phyloP scores from a whole-genome alignment of 2,888 invertebrate genomes.

The Leptopilina syphax region DNA sequence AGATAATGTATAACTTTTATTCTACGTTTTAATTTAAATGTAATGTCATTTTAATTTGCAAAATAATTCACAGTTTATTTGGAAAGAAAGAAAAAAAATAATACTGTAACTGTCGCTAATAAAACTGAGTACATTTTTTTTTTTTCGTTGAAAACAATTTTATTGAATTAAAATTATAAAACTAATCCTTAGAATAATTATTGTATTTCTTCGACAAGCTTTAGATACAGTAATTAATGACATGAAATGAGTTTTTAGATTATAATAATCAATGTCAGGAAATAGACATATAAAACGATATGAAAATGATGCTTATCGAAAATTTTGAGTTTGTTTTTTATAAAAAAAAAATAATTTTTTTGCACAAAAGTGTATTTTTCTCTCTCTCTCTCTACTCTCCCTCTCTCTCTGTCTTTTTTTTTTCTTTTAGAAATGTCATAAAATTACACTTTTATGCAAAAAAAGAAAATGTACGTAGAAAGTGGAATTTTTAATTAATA shows the following conservation, averaged over 20 bases:
- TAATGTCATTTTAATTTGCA: slow-evolving; percentile 15
- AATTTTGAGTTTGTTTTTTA: neutral
- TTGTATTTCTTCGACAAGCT: slow-evolving; percentile 68
- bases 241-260: slow-evolving; percentile 64
- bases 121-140: slow-evolving; percentile 45
- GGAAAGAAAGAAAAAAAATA: neutral
- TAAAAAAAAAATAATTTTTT: neutral
- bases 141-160: slow-evolving; percentile 73
- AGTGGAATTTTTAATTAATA: neutral
- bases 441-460: neutral
- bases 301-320: slow-evolving; percentile 28
- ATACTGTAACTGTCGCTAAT: slow-evolving; percentile 26
- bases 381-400: neutral
- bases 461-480: neutral
- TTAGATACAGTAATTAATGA: slow-evolving; percentile 68
- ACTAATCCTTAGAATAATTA: slow-evolving; percentile 72
- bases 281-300: neutral
- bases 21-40: slow-evolving; percentile 17
- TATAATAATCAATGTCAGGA: slow-evolving; percentile 5
- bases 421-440: neutral
- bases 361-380: neutral
- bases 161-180: slow-evolving; percentile 74
- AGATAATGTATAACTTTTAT: slow-evolving; percentile 17
- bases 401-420: neutral
- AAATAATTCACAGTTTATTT: slow-evolving; percentile 11